These are phyloP conservation scores for Idaea dimidiata DNA, from an alignment of 2,888 invertebrate genomes.

Conservation along the genomic window DNA sequence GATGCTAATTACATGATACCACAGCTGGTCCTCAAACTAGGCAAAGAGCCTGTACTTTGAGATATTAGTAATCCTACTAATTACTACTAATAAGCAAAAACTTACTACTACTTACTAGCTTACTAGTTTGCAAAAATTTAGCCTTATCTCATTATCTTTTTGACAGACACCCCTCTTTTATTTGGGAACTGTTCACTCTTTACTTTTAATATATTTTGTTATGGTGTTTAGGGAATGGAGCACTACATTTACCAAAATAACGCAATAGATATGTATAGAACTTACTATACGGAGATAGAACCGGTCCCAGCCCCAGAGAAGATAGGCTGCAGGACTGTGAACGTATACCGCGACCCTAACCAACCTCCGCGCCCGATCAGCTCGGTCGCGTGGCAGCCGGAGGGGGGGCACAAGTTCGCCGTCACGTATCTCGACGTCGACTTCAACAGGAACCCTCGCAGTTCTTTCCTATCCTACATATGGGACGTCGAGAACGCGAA, in stretches of 20 bases:
- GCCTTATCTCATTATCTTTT: no score
- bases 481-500: constrained; percentile 96
- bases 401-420: constrained; percentile 88
- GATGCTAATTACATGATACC: no score
- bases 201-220: background rate
- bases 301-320: constrained; percentile 83
- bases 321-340: constrained; percentile 87
- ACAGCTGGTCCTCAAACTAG: no score
- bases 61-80: no score
- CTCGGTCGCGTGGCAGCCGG: constrained; percentile 93
- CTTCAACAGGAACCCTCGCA: constrained; percentile 81
- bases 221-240: constrained; percentile 85
- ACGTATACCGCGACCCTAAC: constrained; percentile 88
- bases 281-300: constrained; percentile 89
- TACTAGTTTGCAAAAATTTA: no score
- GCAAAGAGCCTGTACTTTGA: no score
- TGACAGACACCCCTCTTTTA: no score
- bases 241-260: constrained; percentile 94
- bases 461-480: constrained; percentile 77
- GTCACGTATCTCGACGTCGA: constrained; percentile 90
- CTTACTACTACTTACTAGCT: no score
- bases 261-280: constrained; percentile 94
- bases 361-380: constrained; percentile 86
- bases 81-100: no score
- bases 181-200: no score